Conservation (phyloP, 2,113 vertebrate species). For the Ptychochromis oligacanthus region DNA sequence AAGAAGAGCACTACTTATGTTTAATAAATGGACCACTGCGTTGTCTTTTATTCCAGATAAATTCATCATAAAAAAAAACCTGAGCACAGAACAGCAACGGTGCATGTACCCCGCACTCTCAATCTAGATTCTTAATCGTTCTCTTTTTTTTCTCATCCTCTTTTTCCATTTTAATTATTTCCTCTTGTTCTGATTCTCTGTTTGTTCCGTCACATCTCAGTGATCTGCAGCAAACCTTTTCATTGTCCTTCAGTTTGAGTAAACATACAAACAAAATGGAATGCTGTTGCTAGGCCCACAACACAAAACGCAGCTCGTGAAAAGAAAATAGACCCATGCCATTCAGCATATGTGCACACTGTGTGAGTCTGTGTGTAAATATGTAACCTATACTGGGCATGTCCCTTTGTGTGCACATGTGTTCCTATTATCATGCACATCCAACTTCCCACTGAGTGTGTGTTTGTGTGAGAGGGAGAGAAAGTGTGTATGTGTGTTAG, state of each 20-base stretch:
- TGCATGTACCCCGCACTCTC: slow-evolving; percentile 56
- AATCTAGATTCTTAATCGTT: slow-evolving; percentile 44
- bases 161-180: slow-evolving; percentile 50
- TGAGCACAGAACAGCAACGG: slow-evolving; percentile 47
- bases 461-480: slow-evolving; percentile 16
- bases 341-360: slow-evolving; percentile 20
- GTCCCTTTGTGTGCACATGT: slow-evolving; percentile 28
- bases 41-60: slow-evolving; percentile 69
- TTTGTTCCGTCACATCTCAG: slow-evolving; percentile 71
- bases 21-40: slow-evolving; percentile 68
- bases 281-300: slow-evolving; percentile 32
- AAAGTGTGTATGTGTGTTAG: slow-evolving; percentile 8
- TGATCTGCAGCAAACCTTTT: slow-evolving; percentile 71
- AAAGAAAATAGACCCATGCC: slow-evolving; percentile 52
- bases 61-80: slow-evolving; percentile 73
- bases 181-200: slow-evolving; percentile 17
- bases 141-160: slow-evolving; percentile 13
- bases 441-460: slow-evolving; percentile 30
- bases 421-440: slow-evolving; percentile 42
- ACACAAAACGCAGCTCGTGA: slow-evolving; percentile 26
- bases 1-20: slow-evolving; percentile 60
- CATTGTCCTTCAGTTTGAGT: slow-evolving; percentile 70
- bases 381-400: slow-evolving; percentile 19
- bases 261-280: slow-evolving; percentile 66
- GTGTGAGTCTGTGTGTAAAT: slow-evolving; percentile 23